These are phyloP conservation scores for Sisyra nigra DNA, from an alignment of 2,888 invertebrate genomes.

Conservation along the genomic window DNA sequence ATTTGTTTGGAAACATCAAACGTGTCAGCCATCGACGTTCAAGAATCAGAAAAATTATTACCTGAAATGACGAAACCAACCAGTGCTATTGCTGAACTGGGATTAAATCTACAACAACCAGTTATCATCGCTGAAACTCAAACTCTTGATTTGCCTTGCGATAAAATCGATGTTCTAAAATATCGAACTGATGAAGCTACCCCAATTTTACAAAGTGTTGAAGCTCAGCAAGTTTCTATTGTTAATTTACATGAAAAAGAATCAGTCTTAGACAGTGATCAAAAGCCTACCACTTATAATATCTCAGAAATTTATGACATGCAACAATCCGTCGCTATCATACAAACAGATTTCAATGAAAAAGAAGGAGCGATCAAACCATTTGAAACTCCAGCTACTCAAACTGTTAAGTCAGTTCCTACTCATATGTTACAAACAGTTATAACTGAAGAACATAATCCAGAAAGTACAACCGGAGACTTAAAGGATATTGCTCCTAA, in stretches of 20 bases:
- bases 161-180: slow-evolving; percentile 35
- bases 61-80: slow-evolving; percentile 32
- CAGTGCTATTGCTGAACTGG: slow-evolving; percentile 36
- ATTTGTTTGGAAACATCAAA: slow-evolving; percentile 40
- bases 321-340: slow-evolving; percentile 42
- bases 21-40: slow-evolving; percentile 37
- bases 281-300: slow-evolving; percentile 22
- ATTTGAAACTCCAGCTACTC: slow-evolving; percentile 34
- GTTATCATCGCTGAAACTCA: slow-evolving; percentile 41
- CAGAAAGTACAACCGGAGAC: slow-evolving; percentile 23
- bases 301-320: slow-evolving; percentile 35
- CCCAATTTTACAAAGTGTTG: slow-evolving; percentile 37
- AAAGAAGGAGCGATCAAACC: slow-evolving; percentile 38
- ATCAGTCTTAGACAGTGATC: slow-evolving; percentile 22
- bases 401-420: slow-evolving; percentile 31
- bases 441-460: slow-evolving; percentile 28
- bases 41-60: slow-evolving; percentile 49
- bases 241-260: slow-evolving; percentile 51
- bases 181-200: slow-evolving; percentile 35
- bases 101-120: slow-evolving; percentile 39
- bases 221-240: slow-evolving; percentile 44
- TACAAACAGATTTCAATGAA: slow-evolving; percentile 45
- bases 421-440: slow-evolving; percentile 34
- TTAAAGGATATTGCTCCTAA: slow-evolving; percentile 21
- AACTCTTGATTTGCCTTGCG: slow-evolving; percentile 34